Conservation (phyloP, 2,888 invertebrate genomes). For the Strigamia transsilvanica region DNA sequence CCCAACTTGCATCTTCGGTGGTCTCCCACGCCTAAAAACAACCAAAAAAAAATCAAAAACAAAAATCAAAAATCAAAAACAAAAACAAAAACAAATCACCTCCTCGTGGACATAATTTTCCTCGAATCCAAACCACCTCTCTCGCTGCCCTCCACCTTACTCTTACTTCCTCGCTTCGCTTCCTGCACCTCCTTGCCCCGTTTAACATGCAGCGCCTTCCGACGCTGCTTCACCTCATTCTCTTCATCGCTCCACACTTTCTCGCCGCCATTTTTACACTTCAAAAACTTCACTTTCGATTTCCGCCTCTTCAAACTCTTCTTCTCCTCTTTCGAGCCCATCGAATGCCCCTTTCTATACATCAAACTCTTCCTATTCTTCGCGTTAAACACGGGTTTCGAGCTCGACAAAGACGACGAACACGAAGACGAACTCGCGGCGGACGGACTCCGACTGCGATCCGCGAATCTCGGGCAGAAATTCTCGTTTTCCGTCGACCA, state of each 20-base stretch:
- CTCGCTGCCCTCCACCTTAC: not conserved
- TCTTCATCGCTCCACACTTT: not conserved
- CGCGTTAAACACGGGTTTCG: not conserved
- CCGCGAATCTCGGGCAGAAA: not conserved
- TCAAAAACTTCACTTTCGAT: not conserved
- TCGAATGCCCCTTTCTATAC: not conserved
- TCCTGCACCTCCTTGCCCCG: not conserved
- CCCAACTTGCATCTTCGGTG: not conserved
- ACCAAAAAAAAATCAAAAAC: not conserved
- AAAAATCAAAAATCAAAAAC: not conserved
- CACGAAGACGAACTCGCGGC: not conserved
- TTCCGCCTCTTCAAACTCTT: not conserved
- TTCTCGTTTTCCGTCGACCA: slow-evolving; percentile 1
- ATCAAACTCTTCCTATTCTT: not conserved
- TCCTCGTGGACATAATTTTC: not conserved
- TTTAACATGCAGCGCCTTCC: not conserved
- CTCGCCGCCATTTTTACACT: not conserved
- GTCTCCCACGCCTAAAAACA: not conserved
- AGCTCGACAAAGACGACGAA: not conserved
- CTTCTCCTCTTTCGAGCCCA: not conserved
- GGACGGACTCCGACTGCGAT: not conserved
- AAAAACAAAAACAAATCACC: not conserved
- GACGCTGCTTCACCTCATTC: not conserved
- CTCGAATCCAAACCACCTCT: not conserved
- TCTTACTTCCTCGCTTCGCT: not conserved